Evolutionary conservation across 2,888 invertebrate species (phyloP).

Genomic region (Heliconius sara): DNA sequence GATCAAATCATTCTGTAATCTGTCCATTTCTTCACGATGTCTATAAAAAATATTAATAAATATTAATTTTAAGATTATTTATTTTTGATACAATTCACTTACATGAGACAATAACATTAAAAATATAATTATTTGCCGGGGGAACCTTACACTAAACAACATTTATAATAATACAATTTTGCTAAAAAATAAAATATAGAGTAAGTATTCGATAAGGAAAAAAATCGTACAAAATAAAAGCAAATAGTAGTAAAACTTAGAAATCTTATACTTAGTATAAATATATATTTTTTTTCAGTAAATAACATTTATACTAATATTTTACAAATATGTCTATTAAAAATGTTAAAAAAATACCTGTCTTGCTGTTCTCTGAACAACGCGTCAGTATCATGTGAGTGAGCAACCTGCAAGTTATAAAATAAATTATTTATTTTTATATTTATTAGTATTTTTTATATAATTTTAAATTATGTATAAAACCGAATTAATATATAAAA

Average conservation of each 20-base stretch:
- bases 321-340: conserved; percentile 42
- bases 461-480: neutral
- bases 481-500: no score
- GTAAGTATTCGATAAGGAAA: no score
- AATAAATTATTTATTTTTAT: neutral
- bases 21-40: conserved; percentile 80
- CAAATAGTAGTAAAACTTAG: neutral
- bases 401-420: conserved; percentile 66
- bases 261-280: neutral
- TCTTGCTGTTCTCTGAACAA: conserved; percentile 80
- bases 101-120: neutral
- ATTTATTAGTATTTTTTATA: neutral
- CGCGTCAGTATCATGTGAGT: conserved; percentile 76
- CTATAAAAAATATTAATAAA: conserved; percentile 56
- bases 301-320: neutral
- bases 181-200: neutral
- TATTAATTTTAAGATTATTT: neutral
- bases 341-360: conserved; percentile 57
- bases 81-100: neutral
- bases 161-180: no score
- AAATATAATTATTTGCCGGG: neutral
- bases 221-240: neutral
- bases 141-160: neutral
- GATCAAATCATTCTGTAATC: conserved; percentile 81
- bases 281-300: neutral